phyloP scores from a whole-genome alignment of 1,140 invertebrate genomes.

The Atta texana region DNA sequence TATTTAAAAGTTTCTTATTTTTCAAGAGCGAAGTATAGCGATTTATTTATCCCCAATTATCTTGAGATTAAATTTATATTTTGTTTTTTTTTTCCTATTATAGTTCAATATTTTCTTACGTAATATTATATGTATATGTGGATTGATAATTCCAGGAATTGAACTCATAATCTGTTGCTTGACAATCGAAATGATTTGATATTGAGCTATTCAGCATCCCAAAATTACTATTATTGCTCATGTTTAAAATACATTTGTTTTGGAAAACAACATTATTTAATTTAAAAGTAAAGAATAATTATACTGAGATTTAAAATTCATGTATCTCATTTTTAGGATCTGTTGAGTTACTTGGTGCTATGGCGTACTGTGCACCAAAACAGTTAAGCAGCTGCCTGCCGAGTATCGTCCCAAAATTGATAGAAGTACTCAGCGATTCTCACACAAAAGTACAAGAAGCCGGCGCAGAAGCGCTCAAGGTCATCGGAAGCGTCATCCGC shows the following conservation, averaged over 20 bases:
- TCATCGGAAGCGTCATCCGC: constrained; percentile 98
- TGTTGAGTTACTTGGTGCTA: constrained; percentile 97
- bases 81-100: not conserved
- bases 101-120: not conserved
- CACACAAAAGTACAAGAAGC: constrained; percentile 99
- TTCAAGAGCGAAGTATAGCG: not conserved
- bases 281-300: not conserved
- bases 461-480: constrained; percentile 96
- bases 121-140: not conserved
- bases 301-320: constrained; percentile 23
- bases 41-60: not conserved
- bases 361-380: constrained; percentile 99
- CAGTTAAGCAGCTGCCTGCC: constrained; percentile 99
- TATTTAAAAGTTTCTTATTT: not conserved
- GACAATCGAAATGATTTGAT: not conserved
- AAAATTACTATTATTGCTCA: not conserved
- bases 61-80: not conserved
- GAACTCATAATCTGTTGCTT: not conserved
- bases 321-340: constrained; percentile 89
- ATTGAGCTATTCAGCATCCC: not conserved
- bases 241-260: not conserved
- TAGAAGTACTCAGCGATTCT: constrained; percentile 98
- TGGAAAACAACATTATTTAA: not conserved
- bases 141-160: not conserved
- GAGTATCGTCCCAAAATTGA: constrained; percentile 99